Evolutionary conservation across 2,888 invertebrate genomes (phyloP), one percentile per base, ranked within the genome.

Genomic region (Thera obeliscata): DNA sequence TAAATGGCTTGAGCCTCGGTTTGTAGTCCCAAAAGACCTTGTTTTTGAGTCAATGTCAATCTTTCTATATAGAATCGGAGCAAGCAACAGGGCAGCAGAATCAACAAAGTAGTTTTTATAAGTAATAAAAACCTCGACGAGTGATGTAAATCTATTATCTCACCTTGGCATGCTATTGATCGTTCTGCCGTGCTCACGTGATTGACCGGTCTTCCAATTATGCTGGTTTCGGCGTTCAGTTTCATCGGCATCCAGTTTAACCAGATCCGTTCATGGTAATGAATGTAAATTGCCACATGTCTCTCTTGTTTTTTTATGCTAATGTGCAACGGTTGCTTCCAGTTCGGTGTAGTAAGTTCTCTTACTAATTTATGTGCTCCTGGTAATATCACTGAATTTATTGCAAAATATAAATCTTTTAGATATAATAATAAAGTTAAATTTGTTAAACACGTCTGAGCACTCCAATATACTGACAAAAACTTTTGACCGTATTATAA

Each of bases 81-180:
- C 66, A 61, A 56, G 64, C 67, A 71, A 67, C 64, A 71, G 71
- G 74, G 57, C 64, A 62, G 1, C 70, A 74, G 66, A 69, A 70
- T 7, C 35, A 56, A 36, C n/a, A 54, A 72, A 50, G 64, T 57
- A 67, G 60, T 70, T 43, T 64, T 55, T 41, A 35, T 49, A 59
- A 41, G 50, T 56, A 62, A 61, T 62, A 59, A 69, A 69, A 66
- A 62, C 54, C 55, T 64, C 64, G 64, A 48, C 64, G 43, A 56
- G 56, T 66, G 61, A 65, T 65, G 65, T 69, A 63, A 69, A 66
- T 69, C 46, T 63, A 69, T 65, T 64, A 62, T 56, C 69, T 66
- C 66, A 66, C 69, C 69, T 69, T 69, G 69, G 62, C 57, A 41
- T 63, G 63, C 56, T 63, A 66, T 63, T 66, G 69, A 69, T 66